Percentiles rank a stretch among this genome's conserved stretches.
phyloP scores from a whole-genome alignment of 2,113 vertebrate genomes.

The Uria aalge region DNA sequence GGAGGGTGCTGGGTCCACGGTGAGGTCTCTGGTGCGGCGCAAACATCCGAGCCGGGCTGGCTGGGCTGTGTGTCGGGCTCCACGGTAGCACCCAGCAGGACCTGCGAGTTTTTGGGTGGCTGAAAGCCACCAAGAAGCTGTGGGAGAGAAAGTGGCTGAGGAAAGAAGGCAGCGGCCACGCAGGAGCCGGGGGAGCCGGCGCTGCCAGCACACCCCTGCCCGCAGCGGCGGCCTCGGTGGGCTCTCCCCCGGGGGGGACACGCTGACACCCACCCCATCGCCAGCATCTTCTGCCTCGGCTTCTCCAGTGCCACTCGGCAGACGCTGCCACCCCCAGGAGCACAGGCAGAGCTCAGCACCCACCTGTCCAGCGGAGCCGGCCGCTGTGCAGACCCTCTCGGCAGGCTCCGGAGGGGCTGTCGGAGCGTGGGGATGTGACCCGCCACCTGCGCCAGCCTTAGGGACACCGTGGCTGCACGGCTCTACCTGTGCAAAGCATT shows the following conservation, averaged over 20 bases:
- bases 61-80: background rate
- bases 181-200: background rate
- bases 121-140: background rate
- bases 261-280: rapidly evolving
- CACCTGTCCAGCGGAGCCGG: background rate
- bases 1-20: rapidly evolving
- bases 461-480: background rate
- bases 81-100: rapidly evolving
- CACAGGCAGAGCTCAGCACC: background rate
- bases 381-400: rapidly evolving
- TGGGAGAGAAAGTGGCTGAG: background rate
- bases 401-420: background rate
- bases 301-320: background rate
- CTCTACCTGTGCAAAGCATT: background rate
- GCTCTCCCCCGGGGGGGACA: rapidly evolving
- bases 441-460: rapidly evolving
- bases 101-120: rapidly evolving
- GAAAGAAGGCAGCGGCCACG: background rate
- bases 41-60: rapidly evolving
- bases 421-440: rapidly evolving
- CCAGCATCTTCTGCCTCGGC: rapidly evolving
- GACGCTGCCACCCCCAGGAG: rapidly evolving
- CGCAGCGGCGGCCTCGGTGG: rapidly evolving
- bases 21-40: rapidly evolving
- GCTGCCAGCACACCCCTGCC: background rate